phyloP scores from a whole-genome alignment of 2,113 vertebrate species.

The Callipepla californica region DNA sequence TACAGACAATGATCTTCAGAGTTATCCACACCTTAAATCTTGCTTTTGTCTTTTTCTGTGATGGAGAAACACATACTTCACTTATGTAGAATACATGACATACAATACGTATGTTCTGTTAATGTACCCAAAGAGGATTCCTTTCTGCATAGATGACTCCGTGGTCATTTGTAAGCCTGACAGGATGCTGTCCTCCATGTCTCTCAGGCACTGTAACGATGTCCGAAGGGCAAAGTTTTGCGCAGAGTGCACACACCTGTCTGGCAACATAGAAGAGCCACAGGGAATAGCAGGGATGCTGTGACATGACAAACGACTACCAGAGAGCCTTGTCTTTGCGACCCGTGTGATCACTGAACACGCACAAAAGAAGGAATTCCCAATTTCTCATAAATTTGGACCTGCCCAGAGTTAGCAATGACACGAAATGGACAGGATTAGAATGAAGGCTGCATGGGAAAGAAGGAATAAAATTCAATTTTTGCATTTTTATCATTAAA shows the following conservation, averaged over 20 bases:
- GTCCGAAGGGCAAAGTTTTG: conserved; percentile 60
- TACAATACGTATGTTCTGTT: neutral
- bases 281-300: conserved; percentile 36
- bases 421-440: neutral
- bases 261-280: conserved; percentile 50
- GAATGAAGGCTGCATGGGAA: neutral
- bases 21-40: neutral
- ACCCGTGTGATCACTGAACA: neutral
- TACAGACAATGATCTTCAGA: neutral
- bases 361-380: neutral
- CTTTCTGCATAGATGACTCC: neutral
- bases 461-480: neutral
- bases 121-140: conserved; percentile 23
- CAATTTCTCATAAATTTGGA: neutral
- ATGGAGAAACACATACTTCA: neutral
- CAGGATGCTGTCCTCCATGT: conserved; percentile 27
- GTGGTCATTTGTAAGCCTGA: conserved; percentile 54
- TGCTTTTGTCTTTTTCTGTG: neutral
- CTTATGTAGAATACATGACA: neutral
- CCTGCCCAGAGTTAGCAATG: neutral
- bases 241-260: conserved; percentile 57
- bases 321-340: conserved; percentile 5
- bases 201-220: conserved; percentile 50
- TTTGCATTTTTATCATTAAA: neutral
- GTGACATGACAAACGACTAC: conserved; percentile 64